These are phyloP conservation scores for Pantherophis vulpinus DNA, from an alignment of 2,797 vertebrate genomes.

Conservation along the genomic window DNA sequence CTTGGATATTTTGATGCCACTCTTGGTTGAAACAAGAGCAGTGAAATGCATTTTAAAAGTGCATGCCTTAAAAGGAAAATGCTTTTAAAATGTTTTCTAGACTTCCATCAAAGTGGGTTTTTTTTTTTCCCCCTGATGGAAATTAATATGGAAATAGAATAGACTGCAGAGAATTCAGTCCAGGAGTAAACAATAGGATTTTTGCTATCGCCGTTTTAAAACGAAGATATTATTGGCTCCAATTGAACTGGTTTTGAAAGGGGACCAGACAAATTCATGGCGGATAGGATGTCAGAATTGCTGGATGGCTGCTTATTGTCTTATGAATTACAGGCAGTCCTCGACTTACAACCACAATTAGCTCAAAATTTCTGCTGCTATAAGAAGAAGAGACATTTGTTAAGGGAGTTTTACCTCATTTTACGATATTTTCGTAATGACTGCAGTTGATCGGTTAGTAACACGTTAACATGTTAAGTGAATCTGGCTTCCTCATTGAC, in stretches of 20 bases:
- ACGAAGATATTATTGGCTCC: not conserved
- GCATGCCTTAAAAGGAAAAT: not conserved
- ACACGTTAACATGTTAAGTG: too few species aligned
- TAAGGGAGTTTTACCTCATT: not conserved
- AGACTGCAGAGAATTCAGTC: not conserved
- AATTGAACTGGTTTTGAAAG: not conserved
- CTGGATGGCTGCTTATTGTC: not conserved
- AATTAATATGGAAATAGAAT: not conserved
- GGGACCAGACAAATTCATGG: not conserved
- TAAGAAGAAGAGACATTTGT: not conserved
- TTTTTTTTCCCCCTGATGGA: fast-evolving
- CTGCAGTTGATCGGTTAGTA: too few species aligned
- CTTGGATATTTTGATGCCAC: not conserved
- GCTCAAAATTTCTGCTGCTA: not conserved
- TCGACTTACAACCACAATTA: not conserved
- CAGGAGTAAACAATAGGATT: not conserved
- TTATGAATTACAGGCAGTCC: not conserved
- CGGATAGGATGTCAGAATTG: not conserved
- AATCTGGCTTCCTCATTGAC: too few species aligned
- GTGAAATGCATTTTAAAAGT: not conserved
- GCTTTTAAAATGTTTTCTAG: not conserved
- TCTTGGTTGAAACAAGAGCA: not conserved
- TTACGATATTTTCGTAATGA: not conserved
- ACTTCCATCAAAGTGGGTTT: not conserved
- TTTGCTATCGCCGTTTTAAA: not conserved